Base-by-base conservation (phyloP, 2,888 invertebrate genomes). In the Norana najaformis region DNA sequence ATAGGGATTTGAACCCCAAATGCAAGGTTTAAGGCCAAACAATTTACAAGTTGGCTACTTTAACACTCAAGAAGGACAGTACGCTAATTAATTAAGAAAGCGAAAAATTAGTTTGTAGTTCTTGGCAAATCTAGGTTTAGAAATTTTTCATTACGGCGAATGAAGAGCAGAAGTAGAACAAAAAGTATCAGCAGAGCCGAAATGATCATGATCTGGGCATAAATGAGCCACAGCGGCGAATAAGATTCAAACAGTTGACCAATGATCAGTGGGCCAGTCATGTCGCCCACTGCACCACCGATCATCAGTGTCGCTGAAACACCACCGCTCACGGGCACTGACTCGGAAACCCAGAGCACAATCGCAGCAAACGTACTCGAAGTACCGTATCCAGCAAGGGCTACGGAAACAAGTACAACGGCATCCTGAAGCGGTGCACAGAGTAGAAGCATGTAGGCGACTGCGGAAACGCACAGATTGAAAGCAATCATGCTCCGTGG, bases 331-430 rank as follows among this genome's bases (percentile, higher is more conserved):
- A 90, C 83, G 16, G 35, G 88, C 30, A 83, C 38, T n/a, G 83
- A 82, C 83, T 90, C 90, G 3, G 90, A 90, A 18, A 89, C 89
- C 90, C 90, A 91, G 14, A 91, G 85, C 82, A 91, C 88, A n/a
- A 47, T 89, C 5, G 89, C 35, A 20, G 91, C 89, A 88, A 91
- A 91, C 16, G 89, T 90, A 37, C 88, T 88, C 23, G 91, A 91
- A 30, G 89, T 88, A 35, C 90, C 91, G 69, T 89, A 82, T 11
- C 91, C 91, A 18, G 90, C 90, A 38, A 90, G 18, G 53, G 38
- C 69, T 2, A 82, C 89, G 83, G 88, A 30, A 16, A 90, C 69
- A 89, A 90, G 90, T 14, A 83, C 88, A 20, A 91, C 11, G 23
- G n/a, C 39, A 23, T 69, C 88, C 37, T 38, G 83, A 0, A 39